phyloP scores from a whole-genome alignment of 1,140 invertebrate genomes.

The Pemphigus obesinymphae region DNA sequence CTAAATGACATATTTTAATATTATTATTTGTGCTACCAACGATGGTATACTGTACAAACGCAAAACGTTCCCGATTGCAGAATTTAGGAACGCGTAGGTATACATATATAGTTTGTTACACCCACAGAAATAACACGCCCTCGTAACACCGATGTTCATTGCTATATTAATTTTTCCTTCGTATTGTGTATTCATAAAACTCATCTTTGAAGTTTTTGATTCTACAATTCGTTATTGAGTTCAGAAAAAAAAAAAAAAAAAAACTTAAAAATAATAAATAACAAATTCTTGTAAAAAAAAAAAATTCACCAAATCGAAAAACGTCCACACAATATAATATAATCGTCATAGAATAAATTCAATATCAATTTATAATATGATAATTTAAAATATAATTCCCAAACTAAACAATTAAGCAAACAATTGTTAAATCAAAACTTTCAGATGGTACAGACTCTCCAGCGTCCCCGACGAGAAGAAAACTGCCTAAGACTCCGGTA shows the following conservation, averaged over 20 bases:
- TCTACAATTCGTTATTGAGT: background rate
- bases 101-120: background rate
- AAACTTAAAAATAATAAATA: background rate
- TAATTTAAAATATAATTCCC: background rate
- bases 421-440: background rate
- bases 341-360: background rate
- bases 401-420: background rate
- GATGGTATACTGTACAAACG: background rate
- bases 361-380: background rate
- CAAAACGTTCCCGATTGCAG: background rate
- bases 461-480: constrained; percentile 79
- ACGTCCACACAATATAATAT: background rate
- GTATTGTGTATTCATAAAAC: background rate
- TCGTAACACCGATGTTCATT: background rate
- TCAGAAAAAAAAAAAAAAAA: background rate
- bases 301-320: too few relatives aligned
- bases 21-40: background rate
- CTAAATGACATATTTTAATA: background rate
- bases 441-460: constrained; percentile 55
- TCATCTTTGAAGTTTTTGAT: background rate
- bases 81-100: background rate
- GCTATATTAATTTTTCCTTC: background rate
- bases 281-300: background rate
- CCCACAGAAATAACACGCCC: background rate
- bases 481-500: constrained; percentile 91